Evolutionary conservation across 92 coral and sea anemone species (phyloP).

Genomic region (Palythoa grandiflora): DNA sequence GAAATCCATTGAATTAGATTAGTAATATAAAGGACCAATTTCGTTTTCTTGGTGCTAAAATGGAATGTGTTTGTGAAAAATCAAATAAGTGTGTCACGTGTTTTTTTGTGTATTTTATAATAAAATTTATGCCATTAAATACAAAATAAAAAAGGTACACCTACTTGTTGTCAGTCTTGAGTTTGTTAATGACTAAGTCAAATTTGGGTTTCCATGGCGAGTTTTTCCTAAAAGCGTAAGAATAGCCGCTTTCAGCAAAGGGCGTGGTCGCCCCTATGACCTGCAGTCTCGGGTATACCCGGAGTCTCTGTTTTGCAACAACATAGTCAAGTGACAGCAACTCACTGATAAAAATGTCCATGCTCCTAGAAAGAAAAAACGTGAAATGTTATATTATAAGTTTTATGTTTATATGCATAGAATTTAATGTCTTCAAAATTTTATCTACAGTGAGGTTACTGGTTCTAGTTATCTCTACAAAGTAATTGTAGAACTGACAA

Average conservation of each 20-base stretch:
- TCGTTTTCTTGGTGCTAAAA: too few relatives aligned
- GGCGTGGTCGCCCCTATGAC: slow-evolving; percentile 84
- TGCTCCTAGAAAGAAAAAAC: slow-evolving; percentile 43
- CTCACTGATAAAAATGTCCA: slow-evolving; percentile 88
- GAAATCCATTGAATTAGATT: too few relatives aligned
- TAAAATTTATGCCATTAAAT: too few relatives aligned
- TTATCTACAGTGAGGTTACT: too few relatives aligned
- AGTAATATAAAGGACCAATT: too few relatives aligned
- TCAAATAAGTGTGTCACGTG: too few relatives aligned
- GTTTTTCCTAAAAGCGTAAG: slow-evolving; percentile 86
- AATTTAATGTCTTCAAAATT: too few relatives aligned
- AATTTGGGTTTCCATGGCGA: slow-evolving; percentile 95
- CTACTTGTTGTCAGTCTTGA: slow-evolving; percentile 85
- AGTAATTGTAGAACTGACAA: too few relatives aligned
- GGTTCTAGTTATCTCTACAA: too few relatives aligned
- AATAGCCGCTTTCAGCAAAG: slow-evolving; percentile 88
- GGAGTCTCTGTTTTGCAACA: slow-evolving; percentile 82
- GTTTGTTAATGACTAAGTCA: slow-evolving; percentile 81
- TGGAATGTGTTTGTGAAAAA: too few relatives aligned
- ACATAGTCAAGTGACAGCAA: slow-evolving; percentile 84
- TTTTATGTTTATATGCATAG: too few relatives aligned
- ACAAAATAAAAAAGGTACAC: neutral
- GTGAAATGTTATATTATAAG: neutral
- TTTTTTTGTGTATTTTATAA: too few relatives aligned
- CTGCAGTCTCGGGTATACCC: slow-evolving; percentile 79